Evolutionary conservation across 2,797 vertebrate genomes (phyloP).

Genomic region (Rhinogobio ventralis): DNA sequence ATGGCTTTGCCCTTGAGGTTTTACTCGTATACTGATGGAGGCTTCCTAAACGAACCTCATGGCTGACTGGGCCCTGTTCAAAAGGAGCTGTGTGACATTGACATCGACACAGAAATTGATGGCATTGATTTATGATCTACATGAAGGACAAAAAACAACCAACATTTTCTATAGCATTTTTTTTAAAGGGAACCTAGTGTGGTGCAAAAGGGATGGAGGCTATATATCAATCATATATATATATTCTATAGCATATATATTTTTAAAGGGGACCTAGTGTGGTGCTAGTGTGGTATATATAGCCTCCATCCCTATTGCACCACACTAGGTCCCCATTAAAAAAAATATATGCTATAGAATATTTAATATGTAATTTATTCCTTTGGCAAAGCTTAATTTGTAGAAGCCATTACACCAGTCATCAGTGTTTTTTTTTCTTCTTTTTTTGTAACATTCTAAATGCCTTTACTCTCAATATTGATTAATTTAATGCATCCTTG

Average conservation of each 20-base stretch:
- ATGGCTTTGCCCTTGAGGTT: conserved; percentile 50
- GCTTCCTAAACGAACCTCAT: conserved; percentile 46
- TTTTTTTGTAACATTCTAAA: too few species aligned
- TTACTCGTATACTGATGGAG: conserved; percentile 52
- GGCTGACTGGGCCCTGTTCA: conserved; percentile 47
- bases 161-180: conserved; percentile 17
- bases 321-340: too few species aligned
- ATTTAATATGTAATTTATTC: background rate
- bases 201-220: background rate
- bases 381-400: background rate
- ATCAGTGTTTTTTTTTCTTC: too few species aligned
- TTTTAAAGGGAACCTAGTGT: conserved; percentile 3
- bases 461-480: too few species aligned
- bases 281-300: too few species aligned
- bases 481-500: background rate
- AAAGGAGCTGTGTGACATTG: conserved; percentile 42
- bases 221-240: too few species aligned
- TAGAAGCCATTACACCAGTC: background rate
- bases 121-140: conserved; percentile 43
- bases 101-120: conserved; percentile 44
- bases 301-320: too few species aligned
- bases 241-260: too few species aligned
- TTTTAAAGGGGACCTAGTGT: too few species aligned
- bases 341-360: too few species aligned
- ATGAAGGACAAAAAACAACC: conserved; percentile 4